Evolutionary conservation across 2,888 invertebrate genomes (phyloP).

Genomic region (Amaurobius ferox): DNA sequence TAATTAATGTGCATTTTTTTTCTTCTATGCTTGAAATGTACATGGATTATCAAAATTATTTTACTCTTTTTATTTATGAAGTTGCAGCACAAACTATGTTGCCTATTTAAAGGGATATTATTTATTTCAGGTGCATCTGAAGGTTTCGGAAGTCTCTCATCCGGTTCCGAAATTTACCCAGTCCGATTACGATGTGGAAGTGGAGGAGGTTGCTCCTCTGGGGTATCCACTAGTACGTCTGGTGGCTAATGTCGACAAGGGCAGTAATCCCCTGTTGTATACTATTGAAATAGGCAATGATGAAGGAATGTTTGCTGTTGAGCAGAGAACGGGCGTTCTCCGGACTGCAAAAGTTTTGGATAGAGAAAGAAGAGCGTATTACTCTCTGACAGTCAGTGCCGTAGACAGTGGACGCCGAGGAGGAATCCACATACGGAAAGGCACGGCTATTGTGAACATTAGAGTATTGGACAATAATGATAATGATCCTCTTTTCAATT

Average conservation of each 20-base stretch:
- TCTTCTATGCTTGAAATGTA: too few relatives aligned
- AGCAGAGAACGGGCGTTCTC: slow-evolving; percentile 91
- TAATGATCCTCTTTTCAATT: slow-evolving; percentile 92
- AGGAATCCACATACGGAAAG: slow-evolving; percentile 85
- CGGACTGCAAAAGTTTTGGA: slow-evolving; percentile 90
- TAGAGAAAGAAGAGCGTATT: slow-evolving; percentile 89
- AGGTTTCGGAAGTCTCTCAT: slow-evolving; percentile 79
- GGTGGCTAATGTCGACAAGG: slow-evolving; percentile 81
- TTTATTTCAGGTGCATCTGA: slow-evolving; percentile 51
- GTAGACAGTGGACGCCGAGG: slow-evolving; percentile 81
- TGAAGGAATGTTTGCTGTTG: slow-evolving; percentile 87
- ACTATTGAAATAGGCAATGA: slow-evolving; percentile 82
- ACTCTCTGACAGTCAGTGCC: slow-evolving; percentile 93
- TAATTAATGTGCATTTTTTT: too few relatives aligned
- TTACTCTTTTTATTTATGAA: too few relatives aligned
- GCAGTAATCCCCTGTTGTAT: slow-evolving; percentile 84
- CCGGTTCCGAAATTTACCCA: slow-evolving; percentile 89
- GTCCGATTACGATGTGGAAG: slow-evolving; percentile 89
- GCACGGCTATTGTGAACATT: slow-evolving; percentile 90
- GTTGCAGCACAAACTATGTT: too few relatives aligned
- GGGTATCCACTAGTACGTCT: slow-evolving; percentile 92
- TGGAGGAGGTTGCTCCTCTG: slow-evolving; percentile 91
- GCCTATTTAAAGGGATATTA: too few relatives aligned
- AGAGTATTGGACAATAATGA: slow-evolving; percentile 94
- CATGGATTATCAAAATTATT: too few relatives aligned